Evolutionary conservation across 2,888 invertebrate species (phyloP), one percentile per base, ranked within the genome.

Genomic region (Troilus luridus): DNA sequence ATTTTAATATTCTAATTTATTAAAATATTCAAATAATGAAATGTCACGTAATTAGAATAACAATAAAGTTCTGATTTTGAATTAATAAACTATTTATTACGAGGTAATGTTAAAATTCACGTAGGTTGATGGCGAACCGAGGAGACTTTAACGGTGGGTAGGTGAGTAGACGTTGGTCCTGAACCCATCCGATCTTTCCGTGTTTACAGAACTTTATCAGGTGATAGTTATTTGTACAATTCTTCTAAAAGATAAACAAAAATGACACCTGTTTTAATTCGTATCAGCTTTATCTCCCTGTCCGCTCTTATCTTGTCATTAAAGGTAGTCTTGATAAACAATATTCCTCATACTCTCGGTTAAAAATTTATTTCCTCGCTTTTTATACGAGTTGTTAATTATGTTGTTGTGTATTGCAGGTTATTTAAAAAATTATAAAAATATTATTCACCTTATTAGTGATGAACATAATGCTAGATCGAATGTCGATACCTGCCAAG

Each of bases 241-340:
- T 85, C 21, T 27, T 19, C 21, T 85, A n/a, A 85, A 81, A 56
- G 56, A 56, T 85, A 58, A 85, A 85, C 56, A 54, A 56, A 85
- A 56, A 85, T 85, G 85, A 85, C 85, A 85, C n/a, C 56, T 56
- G 85, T 85, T 85, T 56, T 56, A 56, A 54, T n/a, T 85, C 56
- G 56, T 85, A 58, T 85, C 85, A 58, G 12, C 1, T 56, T 85
- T 85, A 85, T 58, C 85, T 85, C 85, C 12, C 85, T n/a, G 85
- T 85, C 85, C n/a, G 85, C n/a, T 85, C 85, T 58, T 54, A 85
- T 85, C 56, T 54, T 85, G 85, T 85, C 21, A 85, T 85, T 85
- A 56, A 56, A 85, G 56, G 56, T n/a, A 54, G 56, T 2, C n/a
- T 21, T 21, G 85, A 85, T 85, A 85, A 77, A 17, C 72, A 17